Conservation (phyloP, 2,888 invertebrate species). For the Rhogogaster chlorosoma region DNA sequence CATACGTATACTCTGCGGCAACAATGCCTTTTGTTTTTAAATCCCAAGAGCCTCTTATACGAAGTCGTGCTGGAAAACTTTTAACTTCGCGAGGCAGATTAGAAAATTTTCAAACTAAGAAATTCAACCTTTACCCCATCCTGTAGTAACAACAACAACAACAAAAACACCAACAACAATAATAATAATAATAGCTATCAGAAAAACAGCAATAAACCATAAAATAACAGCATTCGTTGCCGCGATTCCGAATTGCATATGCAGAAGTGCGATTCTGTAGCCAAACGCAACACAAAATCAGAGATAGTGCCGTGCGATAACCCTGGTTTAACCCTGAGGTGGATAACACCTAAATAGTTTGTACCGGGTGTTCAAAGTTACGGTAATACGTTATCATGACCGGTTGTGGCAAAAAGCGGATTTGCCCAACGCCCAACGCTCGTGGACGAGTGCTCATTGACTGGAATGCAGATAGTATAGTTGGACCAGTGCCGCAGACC, state of each 20-base stretch:
- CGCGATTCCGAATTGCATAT: background rate
- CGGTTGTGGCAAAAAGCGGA: constrained; percentile 30
- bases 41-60: constrained; percentile 37
- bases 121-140: constrained; percentile 12
- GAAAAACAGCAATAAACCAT: background rate
- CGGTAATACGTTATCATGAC: constrained; percentile 17
- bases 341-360: background rate
- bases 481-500: constrained; percentile 38
- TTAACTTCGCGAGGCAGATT: constrained; percentile 37
- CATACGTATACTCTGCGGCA: background rate
- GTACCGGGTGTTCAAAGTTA: constrained; percentile 40
- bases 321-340: constrained; percentile 10
- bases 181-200: background rate
- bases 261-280: background rate
- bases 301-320: background rate
- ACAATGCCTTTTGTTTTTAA: constrained; percentile 39
- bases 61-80: constrained; percentile 31
- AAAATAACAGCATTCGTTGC: background rate
- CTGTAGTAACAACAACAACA: background rate
- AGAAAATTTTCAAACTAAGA: constrained; percentile 31
- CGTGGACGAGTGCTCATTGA: constrained; percentile 65
- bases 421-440: background rate
- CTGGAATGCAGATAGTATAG: constrained; percentile 69
- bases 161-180: background rate
- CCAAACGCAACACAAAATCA: background rate